Conservation (phyloP, 1,140 invertebrate species). For the Tachypleus tridentatus region DNA sequence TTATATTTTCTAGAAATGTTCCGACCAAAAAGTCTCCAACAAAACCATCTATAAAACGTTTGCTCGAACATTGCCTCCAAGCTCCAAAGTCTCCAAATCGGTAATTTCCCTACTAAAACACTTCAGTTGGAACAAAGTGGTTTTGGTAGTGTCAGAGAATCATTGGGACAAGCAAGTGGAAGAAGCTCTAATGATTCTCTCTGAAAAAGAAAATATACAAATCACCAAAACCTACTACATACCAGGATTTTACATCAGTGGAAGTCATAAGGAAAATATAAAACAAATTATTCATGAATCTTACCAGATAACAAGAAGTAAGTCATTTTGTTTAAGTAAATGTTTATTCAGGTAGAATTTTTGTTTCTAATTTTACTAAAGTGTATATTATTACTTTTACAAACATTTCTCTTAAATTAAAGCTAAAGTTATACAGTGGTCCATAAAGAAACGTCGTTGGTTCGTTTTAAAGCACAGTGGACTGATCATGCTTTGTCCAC, state of each 20-base stretch:
- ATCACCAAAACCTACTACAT: constrained; percentile 44
- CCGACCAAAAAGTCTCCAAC: constrained; percentile 58
- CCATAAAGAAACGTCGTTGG: too few species aligned
- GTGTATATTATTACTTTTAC: too few species aligned
- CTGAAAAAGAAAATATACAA: constrained; percentile 44
- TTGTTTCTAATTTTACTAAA: too few species aligned
- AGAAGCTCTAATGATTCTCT: constrained; percentile 46
- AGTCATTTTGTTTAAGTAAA: neutral
- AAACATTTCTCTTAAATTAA: too few species aligned
- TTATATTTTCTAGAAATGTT: constrained; percentile 55
- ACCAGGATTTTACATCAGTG: constrained; percentile 19
- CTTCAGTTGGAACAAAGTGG: constrained; percentile 51
- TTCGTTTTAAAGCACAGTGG: too few species aligned
- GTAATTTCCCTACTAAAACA: constrained; percentile 56
- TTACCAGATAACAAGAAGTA: constrained; percentile 22
- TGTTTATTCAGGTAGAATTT: too few species aligned
- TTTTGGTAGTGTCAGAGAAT: constrained; percentile 52
- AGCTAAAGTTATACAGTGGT: too few species aligned
- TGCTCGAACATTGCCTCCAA: constrained; percentile 69
- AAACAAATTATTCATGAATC: constrained; percentile 20
- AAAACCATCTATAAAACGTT: constrained; percentile 64
- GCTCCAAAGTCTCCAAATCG: constrained; percentile 45
- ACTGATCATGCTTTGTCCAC: too few species aligned
- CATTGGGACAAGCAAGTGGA: constrained; percentile 51
- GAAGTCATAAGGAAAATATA: constrained; percentile 16